Evolutionary conservation across 2,797 vertebrate genomes (phyloP).

Genomic region (Luscinia megarhynchos): DNA sequence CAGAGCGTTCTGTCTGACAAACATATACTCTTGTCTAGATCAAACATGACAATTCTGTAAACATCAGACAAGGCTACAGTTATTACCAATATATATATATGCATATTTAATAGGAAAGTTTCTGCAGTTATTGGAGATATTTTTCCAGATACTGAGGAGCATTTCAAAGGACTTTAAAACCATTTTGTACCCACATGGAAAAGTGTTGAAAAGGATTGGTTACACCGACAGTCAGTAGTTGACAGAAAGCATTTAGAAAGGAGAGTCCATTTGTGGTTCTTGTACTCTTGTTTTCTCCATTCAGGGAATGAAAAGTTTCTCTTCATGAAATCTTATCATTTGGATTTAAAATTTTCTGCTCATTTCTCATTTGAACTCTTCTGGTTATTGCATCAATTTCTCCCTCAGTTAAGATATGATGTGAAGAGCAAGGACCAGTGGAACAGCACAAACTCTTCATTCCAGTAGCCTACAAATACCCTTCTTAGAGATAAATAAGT

Average conservation of each 20-base stretch:
- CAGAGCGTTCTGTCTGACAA: neutral
- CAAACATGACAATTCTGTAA: neutral
- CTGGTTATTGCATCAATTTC: neutral
- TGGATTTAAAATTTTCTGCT: neutral
- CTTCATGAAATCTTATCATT: neutral
- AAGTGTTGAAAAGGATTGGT: neutral
- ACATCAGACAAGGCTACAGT: neutral
- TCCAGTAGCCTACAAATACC: neutral
- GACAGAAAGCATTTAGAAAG: neutral
- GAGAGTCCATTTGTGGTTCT: neutral
- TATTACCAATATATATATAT: neutral
- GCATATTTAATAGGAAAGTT: neutral
- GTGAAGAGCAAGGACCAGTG: conserved; percentile 3
- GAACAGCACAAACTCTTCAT: neutral
- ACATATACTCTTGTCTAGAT: neutral
- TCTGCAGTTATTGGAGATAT: neutral
- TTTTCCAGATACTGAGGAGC: neutral
- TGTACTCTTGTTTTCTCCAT: neutral
- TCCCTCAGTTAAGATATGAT: neutral
- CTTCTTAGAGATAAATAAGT: neutral
- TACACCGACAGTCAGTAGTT: neutral
- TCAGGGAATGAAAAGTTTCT: neutral
- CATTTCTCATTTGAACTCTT: neutral
- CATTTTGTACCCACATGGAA: neutral
- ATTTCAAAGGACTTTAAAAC: neutral